Conservation (phyloP, 2,113 vertebrate species). For the Haliaeetus leucogaster region DNA sequence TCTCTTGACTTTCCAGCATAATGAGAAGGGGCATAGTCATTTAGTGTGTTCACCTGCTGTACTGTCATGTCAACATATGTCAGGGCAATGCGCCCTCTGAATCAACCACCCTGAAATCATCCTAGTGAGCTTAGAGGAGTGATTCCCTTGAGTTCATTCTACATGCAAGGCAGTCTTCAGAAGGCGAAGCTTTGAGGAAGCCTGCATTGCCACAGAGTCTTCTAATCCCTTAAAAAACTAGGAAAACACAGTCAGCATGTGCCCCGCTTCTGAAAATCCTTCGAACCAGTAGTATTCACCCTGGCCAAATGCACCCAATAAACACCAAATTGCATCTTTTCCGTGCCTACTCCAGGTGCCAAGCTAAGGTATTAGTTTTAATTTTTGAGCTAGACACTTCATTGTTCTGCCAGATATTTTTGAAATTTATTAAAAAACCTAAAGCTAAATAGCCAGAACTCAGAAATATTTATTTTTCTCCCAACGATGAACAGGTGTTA, state of each 20-base stretch:
- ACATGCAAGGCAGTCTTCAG: not conserved
- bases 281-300: not conserved
- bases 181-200: not conserved
- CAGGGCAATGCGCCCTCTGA: rapidly evolving
- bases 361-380: not conserved
- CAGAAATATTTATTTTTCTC: not conserved
- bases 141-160: not conserved
- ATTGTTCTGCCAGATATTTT: not conserved
- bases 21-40: not conserved
- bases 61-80: not conserved
- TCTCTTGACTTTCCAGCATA: not conserved
- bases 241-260: not conserved
- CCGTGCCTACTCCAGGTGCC: not conserved
- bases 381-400: not conserved
- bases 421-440: not conserved
- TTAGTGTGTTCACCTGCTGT: not conserved
- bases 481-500: not conserved
- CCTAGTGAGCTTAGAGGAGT: not conserved
- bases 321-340: not conserved
- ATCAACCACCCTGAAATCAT: not conserved
- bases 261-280: not conserved
- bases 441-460: not conserved
- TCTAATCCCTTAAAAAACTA: not conserved
- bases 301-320: not conserved
- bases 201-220: not conserved